phyloP scores from a whole-genome alignment of 2,797 vertebrate species.

The Astyanax mexicanus region DNA sequence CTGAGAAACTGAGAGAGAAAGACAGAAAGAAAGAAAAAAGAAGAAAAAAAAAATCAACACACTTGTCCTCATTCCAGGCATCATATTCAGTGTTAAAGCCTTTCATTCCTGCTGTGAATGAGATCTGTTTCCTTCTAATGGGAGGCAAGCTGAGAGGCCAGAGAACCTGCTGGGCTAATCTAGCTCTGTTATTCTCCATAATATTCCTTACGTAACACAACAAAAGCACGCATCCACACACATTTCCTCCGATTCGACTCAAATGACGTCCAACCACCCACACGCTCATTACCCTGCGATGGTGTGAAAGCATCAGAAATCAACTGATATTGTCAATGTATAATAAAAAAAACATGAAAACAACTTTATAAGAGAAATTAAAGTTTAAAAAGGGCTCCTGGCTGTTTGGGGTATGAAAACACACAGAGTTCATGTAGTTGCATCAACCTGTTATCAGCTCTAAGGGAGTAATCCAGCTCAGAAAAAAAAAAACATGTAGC shows the following conservation, averaged over 20 bases:
- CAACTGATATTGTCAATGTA: no score
- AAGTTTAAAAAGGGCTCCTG: no score
- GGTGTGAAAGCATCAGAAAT: slow-evolving; percentile 43
- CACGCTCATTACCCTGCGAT: slow-evolving; percentile 24
- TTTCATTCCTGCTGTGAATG: slow-evolving; percentile 37
- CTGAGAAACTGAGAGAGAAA: slow-evolving; percentile 7
- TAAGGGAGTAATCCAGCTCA: no score
- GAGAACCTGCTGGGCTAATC: slow-evolving; percentile 47
- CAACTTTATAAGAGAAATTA: no score
- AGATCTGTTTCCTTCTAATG: slow-evolving; percentile 45
- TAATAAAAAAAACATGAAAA: no score
- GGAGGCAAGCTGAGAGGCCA: slow-evolving; percentile 45
- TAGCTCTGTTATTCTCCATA: slow-evolving; percentile 36
- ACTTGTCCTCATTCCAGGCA: slow-evolving; percentile 20
- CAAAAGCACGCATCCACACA: slow-evolving; percentile 5
- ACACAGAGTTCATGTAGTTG: no score
- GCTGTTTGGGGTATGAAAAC: no score
- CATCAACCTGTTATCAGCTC: no score
- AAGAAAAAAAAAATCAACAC: slow-evolving; percentile 42
- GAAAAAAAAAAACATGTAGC: no score
- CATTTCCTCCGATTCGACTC: slow-evolving; percentile 41
- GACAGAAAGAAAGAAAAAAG: slow-evolving; percentile 15
- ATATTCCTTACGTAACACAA: slow-evolving; percentile 42
- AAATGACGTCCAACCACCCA: slow-evolving; percentile 39
- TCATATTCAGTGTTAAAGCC: slow-evolving; percentile 22